Base-by-base conservation (phyloP, 2,888 invertebrate genomes). In the Spodoptera littoralis region DNA sequence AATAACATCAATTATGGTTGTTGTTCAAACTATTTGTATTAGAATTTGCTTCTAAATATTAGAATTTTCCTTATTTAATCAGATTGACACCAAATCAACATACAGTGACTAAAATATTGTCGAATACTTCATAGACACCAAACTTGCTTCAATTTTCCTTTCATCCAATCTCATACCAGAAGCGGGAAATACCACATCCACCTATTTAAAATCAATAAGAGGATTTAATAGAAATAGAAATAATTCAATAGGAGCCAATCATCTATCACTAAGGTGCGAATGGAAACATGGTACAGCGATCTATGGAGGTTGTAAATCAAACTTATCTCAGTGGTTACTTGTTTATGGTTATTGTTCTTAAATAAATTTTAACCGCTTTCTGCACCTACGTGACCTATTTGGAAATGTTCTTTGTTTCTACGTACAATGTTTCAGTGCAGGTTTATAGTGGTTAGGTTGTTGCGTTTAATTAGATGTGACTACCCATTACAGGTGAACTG, bases 351-450 rank as follows among this genome's bases (percentile, higher is more conserved):
- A 70, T 74, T 74, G 67, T 70, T 70, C 64, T 70, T 81, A 79
- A 79, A 78, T 79, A 76, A 79, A 79, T 79, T 75, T 78, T 68
- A 80, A 70, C 75, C 51, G 77, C 68, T 73, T 72, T 73, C 73
- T 71, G 73, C 73, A 73, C 72, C 66, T 66, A 61, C 49, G 66
- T 71, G 76, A 72, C 73, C 73, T 76, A 73, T 73, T 76, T 76
- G 61, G 66, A 66, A 73, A 71, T 72, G 76, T 66, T 76, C 76
- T 65, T 73, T 61, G 76, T 66, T 61, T 70, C 52, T 50, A 44
- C 42, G 48, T 47, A 49, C 59, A 43, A 54, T 77, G 79, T 61
- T 67, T 61, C 27, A 53, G 64, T 56, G 68, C 36, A 65, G 53
- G 53, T 66, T 59, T 72, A 60, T 51, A 18, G 49, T 44, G 56